These are phyloP conservation scores for Malurus leucopterus DNA, from an alignment of 2,797 vertebrate genomes.

Conservation along the genomic window DNA sequence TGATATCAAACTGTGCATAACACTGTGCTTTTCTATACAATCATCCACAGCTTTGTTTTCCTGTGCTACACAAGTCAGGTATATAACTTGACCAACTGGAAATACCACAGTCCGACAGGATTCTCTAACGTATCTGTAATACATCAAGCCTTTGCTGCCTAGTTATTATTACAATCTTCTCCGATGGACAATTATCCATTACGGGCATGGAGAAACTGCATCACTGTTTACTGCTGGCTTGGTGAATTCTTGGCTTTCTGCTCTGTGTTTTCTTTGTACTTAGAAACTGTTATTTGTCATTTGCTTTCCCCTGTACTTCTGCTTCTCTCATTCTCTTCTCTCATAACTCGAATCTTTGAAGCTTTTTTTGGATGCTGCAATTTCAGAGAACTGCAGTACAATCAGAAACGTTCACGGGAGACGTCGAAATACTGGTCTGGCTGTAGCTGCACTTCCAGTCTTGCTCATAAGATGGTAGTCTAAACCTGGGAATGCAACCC, in stretches of 20 bases:
- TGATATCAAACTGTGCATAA: neutral
- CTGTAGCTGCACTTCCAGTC: neutral
- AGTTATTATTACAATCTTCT: neutral
- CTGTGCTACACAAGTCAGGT: neutral
- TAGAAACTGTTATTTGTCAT: neutral
- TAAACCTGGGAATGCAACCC: neutral
- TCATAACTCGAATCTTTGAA: neutral
- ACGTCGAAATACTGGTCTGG: neutral
- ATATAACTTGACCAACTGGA: constrained; percentile 21
- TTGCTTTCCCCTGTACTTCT: neutral
- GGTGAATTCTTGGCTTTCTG: neutral
- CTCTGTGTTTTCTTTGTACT: neutral
- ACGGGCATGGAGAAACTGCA: neutral
- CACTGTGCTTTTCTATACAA: neutral
- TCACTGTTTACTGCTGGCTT: neutral
- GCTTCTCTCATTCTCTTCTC: neutral
- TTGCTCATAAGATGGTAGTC: constrained; percentile 25
- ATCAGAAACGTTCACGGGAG: neutral
- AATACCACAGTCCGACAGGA: constrained; percentile 22
- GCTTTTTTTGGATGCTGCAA: neutral
- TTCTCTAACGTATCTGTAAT: neutral
- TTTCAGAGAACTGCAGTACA: neutral
- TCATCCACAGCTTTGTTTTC: neutral
- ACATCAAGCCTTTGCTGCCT: neutral
- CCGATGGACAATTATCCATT: neutral